phyloP scores from a whole-genome alignment of 1,140 invertebrate genomes.

The Brachionus rubens region DNA sequence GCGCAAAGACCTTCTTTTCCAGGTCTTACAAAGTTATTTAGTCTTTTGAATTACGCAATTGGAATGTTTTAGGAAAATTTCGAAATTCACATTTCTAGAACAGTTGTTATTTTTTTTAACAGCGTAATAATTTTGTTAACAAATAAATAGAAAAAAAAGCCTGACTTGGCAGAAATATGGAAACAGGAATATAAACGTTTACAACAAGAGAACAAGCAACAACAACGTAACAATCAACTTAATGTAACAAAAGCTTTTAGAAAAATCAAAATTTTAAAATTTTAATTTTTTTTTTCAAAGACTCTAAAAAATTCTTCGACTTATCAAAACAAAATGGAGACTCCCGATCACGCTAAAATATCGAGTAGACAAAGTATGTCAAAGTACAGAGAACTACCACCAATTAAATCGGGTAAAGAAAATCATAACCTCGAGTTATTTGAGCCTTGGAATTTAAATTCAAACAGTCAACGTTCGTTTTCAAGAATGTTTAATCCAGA shows the following conservation, averaged over 20 bases:
- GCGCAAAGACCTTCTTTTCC: too few species aligned
- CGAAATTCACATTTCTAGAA: too few species aligned
- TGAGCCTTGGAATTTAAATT: constrained; percentile 22
- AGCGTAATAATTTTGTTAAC: background rate
- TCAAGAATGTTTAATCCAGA: constrained; percentile 40
- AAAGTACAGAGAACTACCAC: constrained; percentile 37
- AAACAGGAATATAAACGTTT: constrained; percentile 12
- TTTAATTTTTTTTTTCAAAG: background rate
- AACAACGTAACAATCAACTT: background rate
- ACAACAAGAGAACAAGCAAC: constrained; percentile 4
- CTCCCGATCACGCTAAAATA: background rate
- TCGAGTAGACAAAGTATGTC: constrained; percentile 27
- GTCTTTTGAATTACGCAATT: too few species aligned
- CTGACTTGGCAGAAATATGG: background rate
- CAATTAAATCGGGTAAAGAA: constrained; percentile 26
- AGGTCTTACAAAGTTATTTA: too few species aligned
- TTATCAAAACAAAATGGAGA: constrained; percentile 27
- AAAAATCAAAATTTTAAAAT: background rate
- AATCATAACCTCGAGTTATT: background rate
- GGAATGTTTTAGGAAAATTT: too few species aligned
- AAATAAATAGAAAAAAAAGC: background rate
- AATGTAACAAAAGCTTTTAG: background rate
- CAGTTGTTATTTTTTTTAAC: too few species aligned
- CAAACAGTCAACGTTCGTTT: background rate
- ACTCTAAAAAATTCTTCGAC: constrained; percentile 37